phyloP scores from a whole-genome alignment of 1,140 invertebrate species.

The Diprion similis region DNA sequence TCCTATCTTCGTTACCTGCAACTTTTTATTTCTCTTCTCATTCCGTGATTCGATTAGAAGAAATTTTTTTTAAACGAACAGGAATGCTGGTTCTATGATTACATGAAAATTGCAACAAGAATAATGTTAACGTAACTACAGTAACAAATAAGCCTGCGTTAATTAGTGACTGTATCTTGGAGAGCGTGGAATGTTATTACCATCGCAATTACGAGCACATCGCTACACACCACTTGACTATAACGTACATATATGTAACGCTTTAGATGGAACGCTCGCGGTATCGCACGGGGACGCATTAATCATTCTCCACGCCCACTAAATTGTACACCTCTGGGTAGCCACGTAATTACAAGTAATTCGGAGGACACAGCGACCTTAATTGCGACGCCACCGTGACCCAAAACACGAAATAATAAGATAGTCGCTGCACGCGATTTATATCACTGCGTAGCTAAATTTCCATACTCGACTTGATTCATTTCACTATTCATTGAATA shows the following conservation, averaged over 20 bases:
- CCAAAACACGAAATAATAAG: not conserved
- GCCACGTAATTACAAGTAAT: conserved; percentile 2
- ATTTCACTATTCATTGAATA: too few species aligned
- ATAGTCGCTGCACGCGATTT: too few species aligned
- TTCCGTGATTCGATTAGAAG: not conserved
- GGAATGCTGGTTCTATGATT: not conserved
- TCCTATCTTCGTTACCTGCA: not conserved
- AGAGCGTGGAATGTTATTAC: not conserved
- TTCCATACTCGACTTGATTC: too few species aligned
- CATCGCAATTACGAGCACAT: not conserved
- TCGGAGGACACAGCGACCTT: conserved; percentile 1
- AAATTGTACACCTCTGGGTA: not conserved
- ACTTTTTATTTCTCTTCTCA: not conserved
- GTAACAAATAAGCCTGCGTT: not conserved
- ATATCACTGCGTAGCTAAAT: too few species aligned
- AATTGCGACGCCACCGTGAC: not conserved
- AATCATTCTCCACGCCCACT: not conserved
- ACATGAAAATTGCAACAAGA: not conserved
- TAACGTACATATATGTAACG: not conserved
- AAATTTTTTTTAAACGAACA: not conserved
- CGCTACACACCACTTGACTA: not conserved
- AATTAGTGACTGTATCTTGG: not conserved
- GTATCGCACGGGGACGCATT: not conserved
- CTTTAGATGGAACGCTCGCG: not conserved
- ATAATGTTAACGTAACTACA: not conserved